phyloP scores from a whole-genome alignment of 2,888 invertebrate genomes.

The Machimus atricapillus region DNA sequence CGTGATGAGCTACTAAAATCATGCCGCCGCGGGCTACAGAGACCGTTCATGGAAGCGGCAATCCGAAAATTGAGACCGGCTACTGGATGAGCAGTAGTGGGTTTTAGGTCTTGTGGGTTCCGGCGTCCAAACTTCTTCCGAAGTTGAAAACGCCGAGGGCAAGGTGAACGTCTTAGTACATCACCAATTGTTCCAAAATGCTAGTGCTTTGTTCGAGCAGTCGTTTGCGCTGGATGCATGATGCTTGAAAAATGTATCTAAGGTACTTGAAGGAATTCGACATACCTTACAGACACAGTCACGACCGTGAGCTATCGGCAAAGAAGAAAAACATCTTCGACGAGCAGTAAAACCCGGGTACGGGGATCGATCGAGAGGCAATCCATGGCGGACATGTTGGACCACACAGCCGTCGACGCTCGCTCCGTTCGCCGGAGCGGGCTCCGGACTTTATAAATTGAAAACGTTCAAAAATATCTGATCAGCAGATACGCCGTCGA shows the following conservation, averaged over 20 bases:
- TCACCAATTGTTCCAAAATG: background rate
- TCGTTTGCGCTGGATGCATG: background rate
- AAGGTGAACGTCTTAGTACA: background rate
- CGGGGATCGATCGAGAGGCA: constrained; percentile 42
- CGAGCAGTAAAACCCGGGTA: background rate
- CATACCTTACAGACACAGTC: background rate
- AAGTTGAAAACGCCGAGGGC: background rate
- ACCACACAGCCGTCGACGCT: constrained; percentile 46
- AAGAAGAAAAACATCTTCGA: background rate
- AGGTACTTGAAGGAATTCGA: background rate
- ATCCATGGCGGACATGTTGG: constrained; percentile 39
- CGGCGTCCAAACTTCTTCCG: background rate
- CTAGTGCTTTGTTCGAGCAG: background rate
- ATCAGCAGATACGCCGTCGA: constrained; percentile 44
- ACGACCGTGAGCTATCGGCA: background rate
- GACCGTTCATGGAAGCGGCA: background rate
- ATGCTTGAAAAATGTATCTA: background rate
- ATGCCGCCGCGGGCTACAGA: background rate
- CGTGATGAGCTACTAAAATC: background rate
- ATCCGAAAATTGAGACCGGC: constrained; percentile 10
- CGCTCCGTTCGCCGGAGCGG: constrained; percentile 5
- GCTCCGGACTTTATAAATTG: constrained; percentile 46
- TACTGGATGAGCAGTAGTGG: constrained; percentile 4
- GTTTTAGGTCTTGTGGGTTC: background rate
- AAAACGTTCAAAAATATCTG: constrained; percentile 47